Evolutionary conservation across 2,888 invertebrate species (phyloP).

Genomic region (Rotaria macrura): DNA sequence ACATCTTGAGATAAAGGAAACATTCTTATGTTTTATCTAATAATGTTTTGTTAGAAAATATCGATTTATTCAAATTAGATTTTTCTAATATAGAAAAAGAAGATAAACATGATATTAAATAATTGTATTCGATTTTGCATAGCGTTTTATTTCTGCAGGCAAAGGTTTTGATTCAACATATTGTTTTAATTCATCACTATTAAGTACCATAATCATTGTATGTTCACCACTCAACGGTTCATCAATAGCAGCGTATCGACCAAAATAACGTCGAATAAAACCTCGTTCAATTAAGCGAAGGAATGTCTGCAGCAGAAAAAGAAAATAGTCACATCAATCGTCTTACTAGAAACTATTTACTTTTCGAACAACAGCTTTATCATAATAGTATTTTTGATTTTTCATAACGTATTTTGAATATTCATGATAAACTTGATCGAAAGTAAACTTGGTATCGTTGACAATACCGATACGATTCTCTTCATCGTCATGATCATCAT

Average conservation of each 20-base stretch:
- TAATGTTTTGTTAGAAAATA: neutral
- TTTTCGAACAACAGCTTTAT: slow-evolving; percentile 13
- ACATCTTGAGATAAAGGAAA: no score
- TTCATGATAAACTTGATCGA: slow-evolving; percentile 16
- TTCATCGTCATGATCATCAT: neutral
- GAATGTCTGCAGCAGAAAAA: neutral
- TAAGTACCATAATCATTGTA: neutral
- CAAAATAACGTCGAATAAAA: neutral
- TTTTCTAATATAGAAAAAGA: neutral
- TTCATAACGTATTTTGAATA: neutral
- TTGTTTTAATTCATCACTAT: slow-evolving; percentile 4
- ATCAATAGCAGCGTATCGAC: neutral
- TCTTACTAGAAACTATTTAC: neutral
- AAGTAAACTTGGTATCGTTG: neutral
- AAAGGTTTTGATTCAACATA: neutral
- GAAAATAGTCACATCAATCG: neutral
- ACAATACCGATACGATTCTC: neutral
- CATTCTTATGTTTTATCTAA: neutral
- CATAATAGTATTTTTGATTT: slow-evolving; percentile 7
- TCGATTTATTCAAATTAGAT: neutral
- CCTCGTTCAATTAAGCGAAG: neutral
- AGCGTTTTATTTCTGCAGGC: slow-evolving; percentile 5
- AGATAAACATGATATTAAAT: neutral
- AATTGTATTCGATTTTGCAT: neutral
- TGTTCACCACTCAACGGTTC: neutral